Evolutionary conservation across 2,888 invertebrate species (phyloP).

Genomic region (Cheilosia scutellata): DNA sequence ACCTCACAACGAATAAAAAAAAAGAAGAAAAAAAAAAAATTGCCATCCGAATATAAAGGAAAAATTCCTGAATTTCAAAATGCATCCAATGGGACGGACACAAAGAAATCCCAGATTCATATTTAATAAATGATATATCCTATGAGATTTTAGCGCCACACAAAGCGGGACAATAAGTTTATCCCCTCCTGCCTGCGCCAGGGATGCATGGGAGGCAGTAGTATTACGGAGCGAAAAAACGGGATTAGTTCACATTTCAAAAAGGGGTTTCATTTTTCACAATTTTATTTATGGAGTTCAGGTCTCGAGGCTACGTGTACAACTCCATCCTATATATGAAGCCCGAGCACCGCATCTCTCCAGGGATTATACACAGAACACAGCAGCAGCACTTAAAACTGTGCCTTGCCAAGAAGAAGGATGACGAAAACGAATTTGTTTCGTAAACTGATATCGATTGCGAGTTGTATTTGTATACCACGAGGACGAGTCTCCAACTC

Average conservation of each 20-base stretch:
- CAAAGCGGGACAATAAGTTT: constrained; percentile 67
- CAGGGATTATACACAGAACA: constrained; percentile 56
- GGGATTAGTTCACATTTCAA: constrained; percentile 72
- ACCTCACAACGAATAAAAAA: not conserved
- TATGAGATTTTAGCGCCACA: constrained; percentile 72
- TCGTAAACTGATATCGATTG: constrained; percentile 69
- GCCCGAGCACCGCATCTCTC: constrained; percentile 48
- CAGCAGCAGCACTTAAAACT: constrained; percentile 34
- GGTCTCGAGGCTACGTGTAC: constrained; percentile 57
- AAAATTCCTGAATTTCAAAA: constrained; percentile 70
- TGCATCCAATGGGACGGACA: constrained; percentile 68
- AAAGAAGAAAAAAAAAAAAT: not conserved
- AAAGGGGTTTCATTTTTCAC: constrained; percentile 70
- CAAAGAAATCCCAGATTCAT: constrained; percentile 73
- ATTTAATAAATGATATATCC: constrained; percentile 75
- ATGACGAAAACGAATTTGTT: constrained; percentile 43
- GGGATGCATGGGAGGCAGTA: constrained; percentile 9
- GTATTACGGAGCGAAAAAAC: constrained; percentile 40
- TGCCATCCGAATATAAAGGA: constrained; percentile 25
- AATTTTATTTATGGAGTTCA: constrained; percentile 74
- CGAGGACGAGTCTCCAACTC: not conserved
- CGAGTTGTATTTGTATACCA: constrained; percentile 40
- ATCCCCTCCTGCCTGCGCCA: not conserved
- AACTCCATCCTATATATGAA: constrained; percentile 48
- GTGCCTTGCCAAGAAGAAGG: constrained; percentile 31